Conservation (phyloP, 2,797 vertebrate species). For the Leuciscus waleckii region DNA sequence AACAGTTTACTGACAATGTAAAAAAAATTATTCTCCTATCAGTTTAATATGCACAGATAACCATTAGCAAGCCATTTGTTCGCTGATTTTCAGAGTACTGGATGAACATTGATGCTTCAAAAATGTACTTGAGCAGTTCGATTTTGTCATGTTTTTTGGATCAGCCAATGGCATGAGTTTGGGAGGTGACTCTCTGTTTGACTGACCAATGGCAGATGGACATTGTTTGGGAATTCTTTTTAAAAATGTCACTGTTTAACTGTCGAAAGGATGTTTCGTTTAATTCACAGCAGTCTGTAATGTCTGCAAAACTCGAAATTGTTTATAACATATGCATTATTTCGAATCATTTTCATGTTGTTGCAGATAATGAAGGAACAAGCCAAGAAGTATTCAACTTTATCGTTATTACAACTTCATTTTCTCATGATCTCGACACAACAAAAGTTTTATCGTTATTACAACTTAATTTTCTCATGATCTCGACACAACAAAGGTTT, state of each 20-base stretch:
- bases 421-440: too few species aligned
- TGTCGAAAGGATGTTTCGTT: background rate
- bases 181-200: background rate
- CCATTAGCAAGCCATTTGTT: background rate
- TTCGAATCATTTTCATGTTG: constrained; percentile 2
- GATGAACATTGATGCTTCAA: background rate
- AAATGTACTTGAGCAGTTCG: background rate
- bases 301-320: background rate
- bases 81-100: background rate
- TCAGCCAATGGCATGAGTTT: too few species aligned
- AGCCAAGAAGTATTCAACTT: constrained; percentile 84
- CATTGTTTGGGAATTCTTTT: background rate
- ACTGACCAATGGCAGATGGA: background rate
- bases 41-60: background rate
- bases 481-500: too few species aligned
- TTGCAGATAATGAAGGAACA: constrained; percentile 91
- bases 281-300: background rate
- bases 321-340: background rate
- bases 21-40: background rate
- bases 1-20: background rate
- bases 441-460: too few species aligned
- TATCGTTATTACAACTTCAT: too few species aligned
- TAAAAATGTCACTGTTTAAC: too few species aligned
- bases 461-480: too few species aligned
- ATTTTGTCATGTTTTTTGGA: background rate